Base-by-base conservation (phyloP, 2,888 invertebrate species). In the Periphyllus acericola region DNA sequence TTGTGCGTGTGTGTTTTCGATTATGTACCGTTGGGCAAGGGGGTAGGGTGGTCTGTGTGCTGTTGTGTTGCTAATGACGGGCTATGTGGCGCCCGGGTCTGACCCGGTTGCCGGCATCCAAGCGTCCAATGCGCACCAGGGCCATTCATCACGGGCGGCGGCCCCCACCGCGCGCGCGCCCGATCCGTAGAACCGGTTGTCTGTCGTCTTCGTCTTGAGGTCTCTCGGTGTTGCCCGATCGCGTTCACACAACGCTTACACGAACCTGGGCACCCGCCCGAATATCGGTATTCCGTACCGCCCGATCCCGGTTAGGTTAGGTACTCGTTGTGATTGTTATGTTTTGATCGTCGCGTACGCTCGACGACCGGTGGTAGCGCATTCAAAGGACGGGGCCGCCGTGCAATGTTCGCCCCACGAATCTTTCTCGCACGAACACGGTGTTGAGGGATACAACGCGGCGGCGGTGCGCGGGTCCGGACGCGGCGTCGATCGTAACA, bases 81-180 rank as follows among this genome's bases (percentile, higher is more conserved):
- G 78, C 81, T 72, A 86, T 66, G 83, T 89, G 89, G 89, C 89
- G 89, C 83, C 89, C 89, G 40, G 66, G 79, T 34, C 89, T 52
- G 79, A 86, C 85, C 88, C 84, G 83, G 71, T 89, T 75, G 87
- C 85, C 89, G 89, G 88, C 89, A 25, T 60, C 74, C 75, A 60
- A 83, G 88, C 89, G 14, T 60, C 74, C 75, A 75, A 83, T 74
- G 74, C 85, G 55, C 82, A 81, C 89, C 89, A 90, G 89, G 89
- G 90, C 89, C 90, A 89, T 90, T 89, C 89, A 89, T 89, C 89
- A 88, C 87, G 83, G 83, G 89, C 78, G 86, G 46, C 86, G 87
- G 82, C 75, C 89, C 55, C 84, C 89, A 83, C 89, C 89, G 90
- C 83, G 90, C 89, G 90, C 89, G 87, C 89, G 89, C 89, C 89